Base-by-base conservation (phyloP, 2,113 vertebrate genomes). In the Lethenteron reissneri region DNA sequence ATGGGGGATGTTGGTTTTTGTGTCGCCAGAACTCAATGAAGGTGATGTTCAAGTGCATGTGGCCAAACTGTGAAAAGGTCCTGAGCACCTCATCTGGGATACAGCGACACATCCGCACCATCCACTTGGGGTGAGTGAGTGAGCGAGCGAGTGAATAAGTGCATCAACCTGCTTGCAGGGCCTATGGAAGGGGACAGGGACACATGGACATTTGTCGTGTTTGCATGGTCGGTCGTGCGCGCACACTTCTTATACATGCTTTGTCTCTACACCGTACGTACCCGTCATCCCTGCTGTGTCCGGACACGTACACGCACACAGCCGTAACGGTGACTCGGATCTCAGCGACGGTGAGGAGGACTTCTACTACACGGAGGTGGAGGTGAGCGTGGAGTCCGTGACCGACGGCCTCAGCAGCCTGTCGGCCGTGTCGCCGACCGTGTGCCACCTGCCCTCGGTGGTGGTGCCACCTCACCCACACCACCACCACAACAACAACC, bases 301-400 rank as follows among this genome's bases (percentile, higher is more conserved):
- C 41, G 41, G 6, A 41, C 41, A 41, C 41, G 6, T 41, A 7
- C 41, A 7, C 70, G 71, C 12, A 56, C 73, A 69, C 77, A 97
- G 94, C 76, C 86, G 88, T 41, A 86, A 81, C 74, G 91, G 88
- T 74, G 94, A 97, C 77, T 97, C 90, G 1, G 91, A 97, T 81
- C 89, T 86, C 82, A 95, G 91, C 9, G 94, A 97, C 8, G 94
- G 92, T 56, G 94, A 97, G 79, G 94, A 97, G 74, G 94, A 97
- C 78, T 97, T 97, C 81, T 97, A 97, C 82, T 97, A 97, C 77
- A 90, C 91, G 0, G 94, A 97, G 82, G 94, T 97, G 78, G 95
- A 92, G 78, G 88, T 97, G 75, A 92, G 97, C 83, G 95, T 88
- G 0, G 94, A 97, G 77, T 85, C 89, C 0, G 85, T 84, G 78